Percentiles rank a stretch among this genome's conserved stretches.
phyloP scores from a whole-genome alignment of 2,113 vertebrate genomes.

The Microcebus tavaratra region DNA sequence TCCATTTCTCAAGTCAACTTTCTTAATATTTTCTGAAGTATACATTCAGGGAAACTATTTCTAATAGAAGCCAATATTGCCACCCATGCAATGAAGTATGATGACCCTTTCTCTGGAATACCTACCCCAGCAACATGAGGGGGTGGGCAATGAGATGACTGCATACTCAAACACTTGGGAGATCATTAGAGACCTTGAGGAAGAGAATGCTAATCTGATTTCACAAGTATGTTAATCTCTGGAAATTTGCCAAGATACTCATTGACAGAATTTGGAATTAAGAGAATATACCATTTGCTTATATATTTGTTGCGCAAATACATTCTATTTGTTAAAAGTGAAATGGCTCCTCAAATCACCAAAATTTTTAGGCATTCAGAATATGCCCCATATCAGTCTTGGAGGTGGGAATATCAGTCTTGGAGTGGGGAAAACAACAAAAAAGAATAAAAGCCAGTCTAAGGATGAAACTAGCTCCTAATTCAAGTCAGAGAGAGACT shows the following conservation, averaged over 20 bases:
- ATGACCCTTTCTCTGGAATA: background rate
- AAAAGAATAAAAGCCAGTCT: background rate
- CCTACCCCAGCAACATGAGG: background rate
- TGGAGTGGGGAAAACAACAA: background rate
- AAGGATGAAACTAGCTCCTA: background rate
- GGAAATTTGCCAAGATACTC: background rate
- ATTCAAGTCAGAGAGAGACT: background rate
- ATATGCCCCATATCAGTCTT: accelerated
- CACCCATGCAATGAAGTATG: background rate
- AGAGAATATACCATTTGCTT: background rate
- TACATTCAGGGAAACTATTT: background rate
- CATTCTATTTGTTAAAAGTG: background rate
- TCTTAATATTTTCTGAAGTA: background rate
- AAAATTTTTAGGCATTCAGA: background rate
- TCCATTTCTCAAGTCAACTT: background rate
- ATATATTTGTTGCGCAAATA: background rate
- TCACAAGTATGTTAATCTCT: background rate
- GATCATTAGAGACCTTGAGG: background rate
- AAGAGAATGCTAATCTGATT: background rate
- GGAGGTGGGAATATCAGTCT: background rate
- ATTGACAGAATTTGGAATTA: background rate
- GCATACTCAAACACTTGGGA: background rate
- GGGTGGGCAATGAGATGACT: background rate
- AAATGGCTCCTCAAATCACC: background rate
- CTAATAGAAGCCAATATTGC: background rate